Base-by-base conservation (phyloP, 1,140 invertebrate species). In the Drosophila teissieri region DNA sequence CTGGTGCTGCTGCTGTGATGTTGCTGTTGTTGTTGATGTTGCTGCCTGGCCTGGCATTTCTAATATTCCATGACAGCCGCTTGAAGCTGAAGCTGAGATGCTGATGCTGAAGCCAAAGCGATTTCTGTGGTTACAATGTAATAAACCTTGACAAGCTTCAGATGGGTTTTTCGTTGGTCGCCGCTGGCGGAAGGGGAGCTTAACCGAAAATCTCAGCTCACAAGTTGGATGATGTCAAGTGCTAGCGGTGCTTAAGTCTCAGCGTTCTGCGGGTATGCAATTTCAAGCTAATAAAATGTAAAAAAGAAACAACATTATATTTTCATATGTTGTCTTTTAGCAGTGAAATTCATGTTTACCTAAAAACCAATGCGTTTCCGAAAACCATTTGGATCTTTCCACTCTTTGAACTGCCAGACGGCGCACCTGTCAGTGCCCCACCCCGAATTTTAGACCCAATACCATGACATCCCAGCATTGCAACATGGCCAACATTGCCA, bases 61-160 rank as follows among this genome's bases (percentile, higher is more conserved):
- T 88, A 86, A 82, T 88, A 86, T 74, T 82, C 85, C 79, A 82
- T 88, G 82, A 86, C 83, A 83, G 83, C 68, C 74, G 70, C 82
- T 86, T 75, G 60, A 84, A 85, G 82, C 73, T 31, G 31, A 31
- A 2, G 27, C 27, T 60, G 57, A 80, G 31, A 31, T 8, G 27
- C 27, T 60, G 57, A 80, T 8, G 31, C 31, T 60, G 57, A 80
- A 74, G 68, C 74, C 70, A 51, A 70, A 75, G 73, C 62, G 46
- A 75, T 75, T 67, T 75, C 73, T 86, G 78, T 72, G 83, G 79
- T 86, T 88, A 86, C 83, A 88, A 79, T 86, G 83, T 86, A 83
- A 86, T 88, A 88, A 86, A 88, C 83, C 82, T 88, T 86, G 82
- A 88, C 83, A 82, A 82, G 83, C 61, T 57, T 70, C 82, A 48